Evolutionary conservation across 2,888 invertebrate genomes (phyloP).

Genomic region (Lithophane semibrunnea): DNA sequence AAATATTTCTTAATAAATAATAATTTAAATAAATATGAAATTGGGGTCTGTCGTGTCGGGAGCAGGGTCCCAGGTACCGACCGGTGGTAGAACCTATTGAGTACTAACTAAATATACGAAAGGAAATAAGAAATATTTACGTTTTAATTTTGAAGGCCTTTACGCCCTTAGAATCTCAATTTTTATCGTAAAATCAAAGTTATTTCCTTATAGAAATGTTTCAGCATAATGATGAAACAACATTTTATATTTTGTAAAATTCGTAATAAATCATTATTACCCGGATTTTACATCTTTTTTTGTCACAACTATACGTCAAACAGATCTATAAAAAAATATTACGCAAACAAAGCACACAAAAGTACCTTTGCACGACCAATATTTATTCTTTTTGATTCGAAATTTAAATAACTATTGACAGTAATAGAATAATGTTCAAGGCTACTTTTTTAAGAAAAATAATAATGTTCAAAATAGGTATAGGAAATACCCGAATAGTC

Average conservation of each 20-base stretch:
- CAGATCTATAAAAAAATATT: conserved; percentile 24
- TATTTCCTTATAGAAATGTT: background rate
- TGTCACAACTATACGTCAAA: conserved; percentile 46
- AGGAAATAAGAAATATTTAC: background rate
- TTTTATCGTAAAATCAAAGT: background rate
- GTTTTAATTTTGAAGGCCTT: background rate
- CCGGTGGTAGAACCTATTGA: background rate
- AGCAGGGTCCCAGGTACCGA: background rate
- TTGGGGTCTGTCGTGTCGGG: background rate
- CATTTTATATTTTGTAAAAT: conserved; percentile 17
- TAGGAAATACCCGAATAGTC: conserved; percentile 60
- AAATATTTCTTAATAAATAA: background rate
- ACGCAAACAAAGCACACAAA: conserved; percentile 34
- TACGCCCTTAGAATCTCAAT: background rate
- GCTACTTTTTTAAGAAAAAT: conserved; percentile 48
- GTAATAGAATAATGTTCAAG: conserved; percentile 55
- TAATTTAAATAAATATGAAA: background rate
- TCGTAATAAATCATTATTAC: conserved; percentile 23
- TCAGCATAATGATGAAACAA: conserved; percentile 17
- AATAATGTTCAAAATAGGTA: conserved; percentile 40
- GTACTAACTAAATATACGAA: background rate
- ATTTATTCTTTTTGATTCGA: conserved; percentile 50
- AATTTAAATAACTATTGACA: conserved; percentile 58
- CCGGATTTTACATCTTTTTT: conserved; percentile 51
- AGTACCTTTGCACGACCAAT: conserved; percentile 17